Base-by-base conservation (phyloP, 2,888 invertebrate genomes). In the Gastrophysa polygoni region DNA sequence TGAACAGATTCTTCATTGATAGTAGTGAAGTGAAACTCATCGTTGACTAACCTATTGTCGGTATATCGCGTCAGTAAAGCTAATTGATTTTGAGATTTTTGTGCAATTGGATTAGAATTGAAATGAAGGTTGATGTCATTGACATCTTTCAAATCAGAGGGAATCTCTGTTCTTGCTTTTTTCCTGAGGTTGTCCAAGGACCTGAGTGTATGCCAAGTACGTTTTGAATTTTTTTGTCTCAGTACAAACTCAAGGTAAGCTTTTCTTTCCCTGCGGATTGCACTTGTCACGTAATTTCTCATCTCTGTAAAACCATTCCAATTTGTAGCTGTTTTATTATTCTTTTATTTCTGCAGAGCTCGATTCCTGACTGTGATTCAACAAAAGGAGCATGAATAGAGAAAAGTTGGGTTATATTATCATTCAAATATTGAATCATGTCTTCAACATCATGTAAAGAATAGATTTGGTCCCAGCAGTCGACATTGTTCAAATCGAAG, bases 381-480 rank as follows among this genome's bases (percentile, higher is more conserved):
- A 32, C 17, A 4, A 48, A 8, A 18, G 48, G 57, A 32, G 48
- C 49, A 48, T 57, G 47, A 6, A 16, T 8, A 34, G 47, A 20
- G 21, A 20, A 57, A 57, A 57, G 2, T 6, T 21, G 11, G 14
- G 48, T 20, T 11, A 49, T 8, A 32, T 47, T 48, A 4, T 6
- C 16, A 48, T 57, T 32, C 32, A 29, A 43, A 29, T 29, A 48
- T 48, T 1, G 28, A 4, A 47, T 14, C 29, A 24, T 44, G 6
- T 46, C 56, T 24, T 56, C 47, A 43, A 56, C 47, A 32, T 47
- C 46, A 14, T 46, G 10, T 6, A 46, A 20, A 3, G n/a, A 43
- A 18, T 44, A 55, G 10, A 46, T 57, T 21, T 16, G 7, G 18
- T 52, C 38, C 52, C 32, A 52, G n/a, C n/a, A n/a, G 52, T 52